Evolutionary conservation across 2,888 invertebrate genomes (phyloP), one percentile per base, ranked within the genome.

Genomic region (Lasioglossum lativentre): DNA sequence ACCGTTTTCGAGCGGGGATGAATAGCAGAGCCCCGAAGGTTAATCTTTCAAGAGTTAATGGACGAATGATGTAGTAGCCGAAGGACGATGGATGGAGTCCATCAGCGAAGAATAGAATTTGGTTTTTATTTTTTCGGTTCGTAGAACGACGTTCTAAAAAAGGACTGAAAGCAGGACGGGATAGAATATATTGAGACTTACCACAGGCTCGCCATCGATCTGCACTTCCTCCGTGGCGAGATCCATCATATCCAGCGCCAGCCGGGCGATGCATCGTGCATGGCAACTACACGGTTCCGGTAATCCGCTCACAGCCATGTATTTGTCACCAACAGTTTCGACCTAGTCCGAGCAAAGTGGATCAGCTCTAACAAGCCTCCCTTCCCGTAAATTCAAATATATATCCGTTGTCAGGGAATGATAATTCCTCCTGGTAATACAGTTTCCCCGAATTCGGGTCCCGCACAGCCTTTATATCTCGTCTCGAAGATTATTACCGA

Each of bases 251-350:
- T 99, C 99, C 40, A 99, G 95, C 12, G 99, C 99, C 56, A 99
- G 96, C 83, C 97, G 96, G 0, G 98, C 98, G 93, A 99, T 99
- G 94, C 98, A 98, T 90, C 97, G 97, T 23, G 99, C 99, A 94
- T 99, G 99, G 63, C 97, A 97, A 81, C 97, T 97, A 94, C 99
- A 99, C 14, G 97, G 97, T 94, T 99, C 99, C 0, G 99, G 99
- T 78, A 99, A 96, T 72, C 99, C 99, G 91, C 99, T 98, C 0
- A 99, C 99, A 0, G 99, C 99, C 99, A 99, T 99, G 95, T 99
- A 99, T 95, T 99, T 99, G 95, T 99, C 99, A 84, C 99, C 99
- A 38, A 99, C 98, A 19, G 99, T 99, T 96, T 99, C 99, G 85
- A 99, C 99, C 99, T 99, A 93, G 74, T 85, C 68, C 85, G 72